These are phyloP conservation scores for Metallyticus violacea DNA, from an alignment of 2,888 invertebrate species.

Conservation along the genomic window DNA sequence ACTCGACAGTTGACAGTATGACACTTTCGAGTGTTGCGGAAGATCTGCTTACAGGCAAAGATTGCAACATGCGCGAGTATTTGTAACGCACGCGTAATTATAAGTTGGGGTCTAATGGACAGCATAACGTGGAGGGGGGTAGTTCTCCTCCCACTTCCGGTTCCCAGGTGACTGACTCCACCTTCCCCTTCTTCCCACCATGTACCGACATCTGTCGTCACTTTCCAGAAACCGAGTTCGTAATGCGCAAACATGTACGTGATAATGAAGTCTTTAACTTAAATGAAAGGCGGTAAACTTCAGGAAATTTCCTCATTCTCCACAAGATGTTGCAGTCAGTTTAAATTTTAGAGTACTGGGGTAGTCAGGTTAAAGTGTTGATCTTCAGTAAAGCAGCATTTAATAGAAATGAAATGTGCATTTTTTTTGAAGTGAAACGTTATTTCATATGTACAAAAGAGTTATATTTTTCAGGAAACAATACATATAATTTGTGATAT, in stretches of 20 bases:
- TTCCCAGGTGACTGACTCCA: not conserved
- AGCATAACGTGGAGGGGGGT: not conserved
- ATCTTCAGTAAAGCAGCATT: no score
- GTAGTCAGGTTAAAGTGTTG: no score
- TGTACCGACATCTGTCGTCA: constrained; percentile 6
- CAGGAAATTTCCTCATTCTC: not conserved
- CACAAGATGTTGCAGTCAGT: not conserved
- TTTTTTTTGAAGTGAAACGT: no score
- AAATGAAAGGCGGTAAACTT: not conserved
- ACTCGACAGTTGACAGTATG: not conserved
- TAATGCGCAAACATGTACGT: not conserved
- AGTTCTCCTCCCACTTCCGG: not conserved
- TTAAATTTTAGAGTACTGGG: not conserved
- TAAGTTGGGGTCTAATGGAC: not conserved
- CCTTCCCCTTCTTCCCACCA: not conserved
- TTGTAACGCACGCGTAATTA: not conserved
- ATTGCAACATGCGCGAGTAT: not conserved
- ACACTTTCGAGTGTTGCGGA: not conserved
- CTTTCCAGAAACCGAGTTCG: not conserved
- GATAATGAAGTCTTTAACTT: not conserved
- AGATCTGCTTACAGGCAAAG: not conserved
- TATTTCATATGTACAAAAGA: no score
- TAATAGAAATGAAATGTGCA: no score
- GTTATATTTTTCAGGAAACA: no score
- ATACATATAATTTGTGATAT: no score